Evolutionary conservation across 2,888 invertebrate species (phyloP).

Genomic region (Tolmerus cingulatus): DNA sequence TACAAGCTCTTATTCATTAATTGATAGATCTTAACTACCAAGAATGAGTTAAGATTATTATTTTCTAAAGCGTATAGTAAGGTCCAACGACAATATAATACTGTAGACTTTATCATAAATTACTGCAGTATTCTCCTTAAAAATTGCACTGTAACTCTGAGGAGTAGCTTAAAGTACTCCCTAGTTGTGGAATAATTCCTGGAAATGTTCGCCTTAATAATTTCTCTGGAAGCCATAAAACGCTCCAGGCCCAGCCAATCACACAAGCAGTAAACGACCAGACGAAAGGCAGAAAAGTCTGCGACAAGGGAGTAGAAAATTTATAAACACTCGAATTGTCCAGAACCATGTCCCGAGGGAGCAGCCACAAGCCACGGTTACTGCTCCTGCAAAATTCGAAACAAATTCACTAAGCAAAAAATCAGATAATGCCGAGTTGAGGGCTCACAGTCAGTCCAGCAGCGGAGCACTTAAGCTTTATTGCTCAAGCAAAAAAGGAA

Average conservation of each 20-base stretch:
- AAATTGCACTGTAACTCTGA: not conserved
- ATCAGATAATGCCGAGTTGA: not conserved
- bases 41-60: too few relatives aligned
- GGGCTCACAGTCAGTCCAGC: not conserved
- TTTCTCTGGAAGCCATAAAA: not conserved
- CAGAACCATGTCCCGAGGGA: not conserved
- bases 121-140: too few relatives aligned
- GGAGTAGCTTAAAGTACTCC: not conserved
- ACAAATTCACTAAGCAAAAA: slow-evolving; percentile 23
- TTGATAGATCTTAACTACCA: too few relatives aligned
- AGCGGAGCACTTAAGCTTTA: slow-evolving; percentile 14
- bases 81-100: too few relatives aligned
- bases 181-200: not conserved
- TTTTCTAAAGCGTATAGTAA: too few relatives aligned
- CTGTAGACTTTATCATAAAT: too few relatives aligned
- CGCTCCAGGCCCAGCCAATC: not conserved
- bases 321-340: slow-evolving; percentile 3
- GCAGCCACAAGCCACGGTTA: not conserved
- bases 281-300: not conserved
- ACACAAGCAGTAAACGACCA: not conserved
- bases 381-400: not conserved
- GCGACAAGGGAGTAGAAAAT: not conserved
- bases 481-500: not conserved
- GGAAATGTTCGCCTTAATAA: not conserved
- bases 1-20: too few relatives aligned